Evolutionary conservation across 2,888 invertebrate species (phyloP), one percentile per base, ranked within the genome.

Genomic region (Drosophila hawaiiensis): DNA sequence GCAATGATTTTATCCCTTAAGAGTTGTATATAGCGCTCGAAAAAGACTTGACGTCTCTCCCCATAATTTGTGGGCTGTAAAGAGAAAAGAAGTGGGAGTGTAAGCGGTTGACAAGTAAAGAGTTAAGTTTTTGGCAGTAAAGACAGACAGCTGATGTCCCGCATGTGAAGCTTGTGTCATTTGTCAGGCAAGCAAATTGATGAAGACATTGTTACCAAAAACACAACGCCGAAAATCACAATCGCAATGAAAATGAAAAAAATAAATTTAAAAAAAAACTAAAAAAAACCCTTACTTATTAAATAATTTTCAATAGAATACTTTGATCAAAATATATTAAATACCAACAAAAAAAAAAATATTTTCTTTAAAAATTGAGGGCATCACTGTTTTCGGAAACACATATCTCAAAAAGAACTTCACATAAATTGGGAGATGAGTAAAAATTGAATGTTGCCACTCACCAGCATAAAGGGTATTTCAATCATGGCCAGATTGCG

Each of bases 401-500:
- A 6, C 3, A 43, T n/a, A 3, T 3, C 1, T 0, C 12, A 22
- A 43, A 22, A 43, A 7, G 1, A 22, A 2, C 43, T 28, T 28
- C 14, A 22, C 12, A 2, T 41, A 12, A 41, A 12, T 41, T 41
- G 41, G 2, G 41, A 4, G 5, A 12, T 43, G 43, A 2, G 14
- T 22, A 14, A 4, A 47, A 16, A 4, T 47, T 0, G 2, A 25
- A 47, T 25, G 9, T 47, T 47, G 47, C 2, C 14, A 56, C 28
- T 39, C n/a, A 78, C 88, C 79, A 93, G 93, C 92, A 92, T 92
- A 66, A 85, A 93, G 52, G 95, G 94, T 74, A 95, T 93, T 77
- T 93, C 93, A 28, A 96, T 94, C 71, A 93, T 94, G 2, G 96
- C 95, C 19, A 96, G 94, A 6, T 95, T 95, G 85, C 96, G 94